Conservation (phyloP, 2,113 vertebrate genomes). For the Noctilio leporinus region DNA sequence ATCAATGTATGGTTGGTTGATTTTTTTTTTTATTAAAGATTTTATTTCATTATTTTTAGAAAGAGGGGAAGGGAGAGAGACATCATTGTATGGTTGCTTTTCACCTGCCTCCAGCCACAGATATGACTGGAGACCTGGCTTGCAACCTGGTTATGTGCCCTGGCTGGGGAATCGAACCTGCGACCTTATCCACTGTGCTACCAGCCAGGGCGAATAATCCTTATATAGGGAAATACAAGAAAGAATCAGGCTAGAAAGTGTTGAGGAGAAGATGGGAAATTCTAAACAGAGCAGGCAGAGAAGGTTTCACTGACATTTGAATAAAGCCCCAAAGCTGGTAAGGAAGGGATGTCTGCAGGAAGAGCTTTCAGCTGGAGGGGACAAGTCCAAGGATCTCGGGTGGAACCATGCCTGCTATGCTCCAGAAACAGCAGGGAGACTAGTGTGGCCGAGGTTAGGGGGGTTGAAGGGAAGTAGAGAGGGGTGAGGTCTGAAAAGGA, state of each 20-base stretch:
- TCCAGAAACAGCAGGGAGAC: neutral
- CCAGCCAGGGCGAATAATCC: no score
- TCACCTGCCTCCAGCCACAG: no score
- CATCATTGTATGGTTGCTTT: no score
- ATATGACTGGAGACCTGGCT: no score
- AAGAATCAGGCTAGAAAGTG: neutral
- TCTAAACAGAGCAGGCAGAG: neutral
- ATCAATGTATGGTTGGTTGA: no score
- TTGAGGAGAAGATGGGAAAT: neutral
- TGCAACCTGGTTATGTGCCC: no score
- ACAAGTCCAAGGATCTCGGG: slow-evolving; percentile 20
- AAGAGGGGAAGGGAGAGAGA: no score
- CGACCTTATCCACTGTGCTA: no score
- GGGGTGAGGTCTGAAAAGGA: neutral
- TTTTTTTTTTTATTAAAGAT: no score
- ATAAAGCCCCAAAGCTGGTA: neutral
- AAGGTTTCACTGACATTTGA: neutral
- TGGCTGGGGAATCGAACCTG: no score
- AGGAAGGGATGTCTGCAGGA: neutral
- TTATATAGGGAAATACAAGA: neutral
- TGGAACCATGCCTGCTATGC: neutral
- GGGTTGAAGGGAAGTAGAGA: no score
- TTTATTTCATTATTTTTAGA: no score
- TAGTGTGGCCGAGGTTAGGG: neutral
- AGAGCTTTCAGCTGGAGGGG: neutral